A percentile compares a stretch with the other conserved stretches of the same genome.
Evolutionary conservation across 2,113 vertebrate species (phyloP).

Genomic region (Callospermophilus lateralis): DNA sequence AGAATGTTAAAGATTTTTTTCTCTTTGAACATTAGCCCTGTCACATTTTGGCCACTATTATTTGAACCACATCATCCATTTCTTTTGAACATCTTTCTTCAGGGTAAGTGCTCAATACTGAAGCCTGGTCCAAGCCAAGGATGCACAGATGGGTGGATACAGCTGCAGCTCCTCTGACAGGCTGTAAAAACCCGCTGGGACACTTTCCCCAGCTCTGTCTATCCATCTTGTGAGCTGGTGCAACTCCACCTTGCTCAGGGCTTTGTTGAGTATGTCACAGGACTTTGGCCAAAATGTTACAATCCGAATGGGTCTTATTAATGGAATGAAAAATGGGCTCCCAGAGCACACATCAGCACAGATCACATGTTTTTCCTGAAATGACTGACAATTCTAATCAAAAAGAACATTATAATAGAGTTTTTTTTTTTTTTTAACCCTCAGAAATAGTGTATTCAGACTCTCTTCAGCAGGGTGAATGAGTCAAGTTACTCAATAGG

Average conservation of each 20-base stretch:
- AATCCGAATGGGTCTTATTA: constrained; percentile 65
- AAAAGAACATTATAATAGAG: constrained; percentile 64
- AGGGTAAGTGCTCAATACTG: constrained; percentile 63
- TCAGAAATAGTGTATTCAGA: constrained; percentile 73
- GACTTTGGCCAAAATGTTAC: constrained; percentile 72
- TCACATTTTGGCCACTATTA: constrained; percentile 31
- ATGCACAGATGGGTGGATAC: constrained; percentile 88
- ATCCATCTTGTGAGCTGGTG: constrained; percentile 86
- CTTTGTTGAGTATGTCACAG: constrained; percentile 83
- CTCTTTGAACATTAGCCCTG: background rate
- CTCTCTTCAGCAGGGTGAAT: constrained; percentile 75
- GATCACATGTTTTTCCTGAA: constrained; percentile 40
- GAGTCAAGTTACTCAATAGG: constrained; percentile 78
- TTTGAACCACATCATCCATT: constrained; percentile 41
- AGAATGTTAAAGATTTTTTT: background rate
- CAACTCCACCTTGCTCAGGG: constrained; percentile 85
- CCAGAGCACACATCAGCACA: constrained; percentile 39
- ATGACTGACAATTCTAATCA: constrained; percentile 65
- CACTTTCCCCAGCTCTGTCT: constrained; percentile 80
- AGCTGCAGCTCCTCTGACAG: constrained; percentile 89
- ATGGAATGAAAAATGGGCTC: constrained; percentile 70
- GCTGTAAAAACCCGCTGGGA: constrained; percentile 86
- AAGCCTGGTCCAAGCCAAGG: constrained; percentile 84
- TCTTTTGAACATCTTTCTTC: constrained; percentile 71
- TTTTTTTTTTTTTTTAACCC: background rate